A percentile compares a stretch with the other conserved stretches of the same genome.
phyloP scores from a whole-genome alignment of 2,888 invertebrate genomes.

The Drosophila anomalipes region DNA sequence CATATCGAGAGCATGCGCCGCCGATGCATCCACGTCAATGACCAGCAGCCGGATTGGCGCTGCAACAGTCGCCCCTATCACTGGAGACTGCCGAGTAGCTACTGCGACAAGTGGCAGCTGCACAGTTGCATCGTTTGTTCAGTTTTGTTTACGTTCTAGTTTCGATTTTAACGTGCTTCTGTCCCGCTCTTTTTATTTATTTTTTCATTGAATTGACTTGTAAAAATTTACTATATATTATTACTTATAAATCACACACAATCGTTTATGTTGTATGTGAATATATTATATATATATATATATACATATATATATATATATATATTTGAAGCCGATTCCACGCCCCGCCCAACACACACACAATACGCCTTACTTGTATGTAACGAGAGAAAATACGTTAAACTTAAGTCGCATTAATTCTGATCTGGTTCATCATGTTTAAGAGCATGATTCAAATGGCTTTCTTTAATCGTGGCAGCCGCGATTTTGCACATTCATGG shows the following conservation, averaged over 20 bases:
- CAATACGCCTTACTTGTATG: conserved; percentile 51
- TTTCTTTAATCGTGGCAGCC: conserved; percentile 17
- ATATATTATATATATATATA: conserved; percentile 19
- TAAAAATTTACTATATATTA: conserved; percentile 61
- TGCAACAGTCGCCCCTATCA: conserved; percentile 23
- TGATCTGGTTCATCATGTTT: conserved; percentile 40
- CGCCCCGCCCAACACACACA: conserved; percentile 45
- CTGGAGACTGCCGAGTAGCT: conserved; percentile 50
- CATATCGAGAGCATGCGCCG: conserved; percentile 84
- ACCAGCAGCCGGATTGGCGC: conserved; percentile 65
- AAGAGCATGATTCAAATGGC: conserved; percentile 21
- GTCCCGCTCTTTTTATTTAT: conserved; percentile 61
- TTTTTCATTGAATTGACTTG: conserved; percentile 64
- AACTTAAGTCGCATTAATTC: conserved; percentile 43
- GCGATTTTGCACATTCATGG: conserved; percentile 46
- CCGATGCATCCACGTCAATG: conserved; percentile 84
- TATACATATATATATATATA: conserved; percentile 29
- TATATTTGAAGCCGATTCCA: conserved; percentile 29
- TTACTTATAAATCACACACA: conserved; percentile 37
- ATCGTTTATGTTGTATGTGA: conserved; percentile 29
- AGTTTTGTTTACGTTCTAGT: conserved; percentile 59
- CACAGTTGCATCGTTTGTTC: conserved; percentile 45
- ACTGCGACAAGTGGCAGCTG: conserved; percentile 25
- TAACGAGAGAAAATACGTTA: conserved; percentile 38
- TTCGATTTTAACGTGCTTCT: conserved; percentile 40